Evolutionary conservation across 2,797 vertebrate genomes (phyloP), one percentile per base, ranked within the genome.

Genomic region (Peromyscus attwateri): DNA sequence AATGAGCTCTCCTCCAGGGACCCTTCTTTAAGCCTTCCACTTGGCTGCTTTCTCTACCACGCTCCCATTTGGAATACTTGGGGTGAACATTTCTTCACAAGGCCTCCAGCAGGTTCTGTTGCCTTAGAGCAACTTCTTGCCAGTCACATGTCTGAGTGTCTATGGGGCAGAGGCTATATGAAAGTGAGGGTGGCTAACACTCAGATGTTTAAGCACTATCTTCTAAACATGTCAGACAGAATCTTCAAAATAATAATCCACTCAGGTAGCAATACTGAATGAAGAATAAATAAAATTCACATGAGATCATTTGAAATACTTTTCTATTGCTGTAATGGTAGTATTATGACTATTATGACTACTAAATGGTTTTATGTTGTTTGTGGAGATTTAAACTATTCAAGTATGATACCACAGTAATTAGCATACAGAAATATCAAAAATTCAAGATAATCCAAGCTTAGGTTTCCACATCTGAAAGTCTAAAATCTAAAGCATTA

Each of bases 301-400:
- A 23, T 29, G 49, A 25, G 6, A 17, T 23, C 17, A 94, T 34
- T 82, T 9, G 0, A 77, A 49, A 83, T 9, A 84, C 12, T 68
- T 17, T 8, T 71, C 1, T 37, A 49, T 52, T 2, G 52, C 29
- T 79, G 5, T 6, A 25, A 21, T 62, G 29, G 62, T 40, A 4
- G 14, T 55, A 55, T 55, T 55, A 55, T 55, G 52, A 55, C 13
- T 1, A 80, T 25, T 80, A 68, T 37, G 49, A 76, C 34, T 79
- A 75, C 52, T 17, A 43, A 37, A 8, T 68, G 40, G 25, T 27
- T 62, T 57, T 57, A 82, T 90, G 40, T 46, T 66, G 23, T 73
- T 87, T 75, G 46, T 27, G 71, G n/a, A 92, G 17, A 79, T 76
- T 80, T 87, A 60, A 94, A 79, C 52, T 87, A 76, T 60, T 90